phyloP scores from a whole-genome alignment of 2,797 vertebrate genomes.

The Spizella passerina region DNA sequence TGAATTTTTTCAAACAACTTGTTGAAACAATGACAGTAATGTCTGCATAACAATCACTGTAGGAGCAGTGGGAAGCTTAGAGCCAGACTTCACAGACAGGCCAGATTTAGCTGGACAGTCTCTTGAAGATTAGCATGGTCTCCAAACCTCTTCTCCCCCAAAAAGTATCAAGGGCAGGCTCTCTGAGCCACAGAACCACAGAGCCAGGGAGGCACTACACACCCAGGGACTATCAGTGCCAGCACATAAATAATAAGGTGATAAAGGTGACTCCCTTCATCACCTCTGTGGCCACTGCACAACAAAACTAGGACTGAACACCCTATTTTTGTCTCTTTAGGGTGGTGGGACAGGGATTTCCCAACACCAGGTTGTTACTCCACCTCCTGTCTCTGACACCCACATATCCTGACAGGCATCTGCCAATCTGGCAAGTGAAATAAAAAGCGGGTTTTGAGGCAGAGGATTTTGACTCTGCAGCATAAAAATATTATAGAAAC shows the following conservation, averaged over 20 bases:
- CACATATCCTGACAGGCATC: background rate
- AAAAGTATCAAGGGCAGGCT: background rate
- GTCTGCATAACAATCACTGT: accelerated
- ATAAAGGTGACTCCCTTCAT: background rate
- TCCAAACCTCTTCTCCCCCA: background rate
- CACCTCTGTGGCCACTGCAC: background rate
- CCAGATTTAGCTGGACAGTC: background rate
- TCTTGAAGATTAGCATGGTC: background rate
- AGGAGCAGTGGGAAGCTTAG: background rate
- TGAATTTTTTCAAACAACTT: background rate
- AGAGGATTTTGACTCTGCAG: background rate
- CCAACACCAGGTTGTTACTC: background rate
- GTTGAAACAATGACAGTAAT: background rate
- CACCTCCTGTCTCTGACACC: background rate
- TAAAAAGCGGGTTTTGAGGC: background rate
- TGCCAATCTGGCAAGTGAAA: background rate
- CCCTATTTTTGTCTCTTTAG: accelerated
- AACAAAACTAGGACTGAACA: background rate
- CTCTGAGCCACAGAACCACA: background rate
- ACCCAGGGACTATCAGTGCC: background rate
- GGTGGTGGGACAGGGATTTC: accelerated
- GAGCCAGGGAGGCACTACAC: accelerated
- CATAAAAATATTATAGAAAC: background rate
- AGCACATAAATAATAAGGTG: background rate
- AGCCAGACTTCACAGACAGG: background rate